These are phyloP conservation scores for Pachyramphus minor DNA, from an alignment of 2,113 vertebrate genomes.

Conservation along the genomic window DNA sequence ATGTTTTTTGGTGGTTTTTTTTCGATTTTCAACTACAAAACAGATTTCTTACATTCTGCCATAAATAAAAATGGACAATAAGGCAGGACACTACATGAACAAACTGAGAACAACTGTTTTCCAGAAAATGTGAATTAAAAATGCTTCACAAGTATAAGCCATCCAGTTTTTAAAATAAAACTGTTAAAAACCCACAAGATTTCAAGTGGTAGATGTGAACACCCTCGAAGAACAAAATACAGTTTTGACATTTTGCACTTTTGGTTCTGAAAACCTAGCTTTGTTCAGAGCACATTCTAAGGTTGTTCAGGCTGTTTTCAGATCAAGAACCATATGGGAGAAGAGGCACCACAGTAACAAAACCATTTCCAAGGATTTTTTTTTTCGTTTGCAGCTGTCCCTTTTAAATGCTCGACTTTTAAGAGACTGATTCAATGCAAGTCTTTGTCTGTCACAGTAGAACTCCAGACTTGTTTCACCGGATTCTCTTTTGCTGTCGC, in stretches of 20 bases:
- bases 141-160: conserved; percentile 89
- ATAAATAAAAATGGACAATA: conserved; percentile 79
- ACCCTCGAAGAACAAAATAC: conserved; percentile 70
- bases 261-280: conserved; percentile 51
- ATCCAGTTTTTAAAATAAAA: conserved; percentile 98
- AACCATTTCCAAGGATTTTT: conserved; percentile 70
- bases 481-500: conserved; percentile 96
- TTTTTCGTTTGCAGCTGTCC: conserved; percentile 69
- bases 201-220: conserved; percentile 71
- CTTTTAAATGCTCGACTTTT: conserved; percentile 68
- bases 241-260: conserved; percentile 63
- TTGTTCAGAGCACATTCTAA: conserved; percentile 64
- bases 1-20: not conserved
- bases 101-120: conserved; percentile 80
- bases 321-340: conserved; percentile 66
- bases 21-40: conserved; percentile 86
- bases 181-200: conserved; percentile 80
- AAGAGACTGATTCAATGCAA: conserved; percentile 65
- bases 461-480: conserved; percentile 73
- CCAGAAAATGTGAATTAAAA: conserved; percentile 84
- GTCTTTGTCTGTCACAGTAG: conserved; percentile 31
- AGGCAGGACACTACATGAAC: conserved; percentile 84
- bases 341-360: conserved; percentile 81
- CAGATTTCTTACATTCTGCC: conserved; percentile 79
- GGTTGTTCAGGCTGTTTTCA: conserved; percentile 55